Conservation (phyloP, 2,888 invertebrate species). For the Drosophila putrida region DNA sequence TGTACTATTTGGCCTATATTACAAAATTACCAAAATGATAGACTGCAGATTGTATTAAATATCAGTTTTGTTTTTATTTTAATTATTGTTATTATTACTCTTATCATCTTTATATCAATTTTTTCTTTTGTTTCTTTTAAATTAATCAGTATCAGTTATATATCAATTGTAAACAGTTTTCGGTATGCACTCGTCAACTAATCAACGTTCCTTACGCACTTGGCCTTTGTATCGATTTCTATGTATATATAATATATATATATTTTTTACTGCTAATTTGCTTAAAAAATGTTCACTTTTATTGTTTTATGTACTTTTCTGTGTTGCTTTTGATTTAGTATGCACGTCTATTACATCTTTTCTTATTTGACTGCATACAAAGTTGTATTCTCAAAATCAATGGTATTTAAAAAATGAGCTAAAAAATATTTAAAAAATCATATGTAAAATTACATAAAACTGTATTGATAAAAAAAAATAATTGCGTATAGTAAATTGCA, state of each 20-base stretch:
- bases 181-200: conserved; percentile 53
- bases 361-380: conserved; percentile 21
- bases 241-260: conserved; percentile 44
- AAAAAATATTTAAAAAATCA: conserved; percentile 8
- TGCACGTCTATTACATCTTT: conserved; percentile 32
- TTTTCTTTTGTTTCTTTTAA: conserved; percentile 35
- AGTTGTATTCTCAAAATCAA: neutral
- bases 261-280: conserved; percentile 64
- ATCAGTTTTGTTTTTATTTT: conserved; percentile 75
- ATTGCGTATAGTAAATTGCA: conserved; percentile 27
- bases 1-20: conserved; percentile 9
- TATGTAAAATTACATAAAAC: conserved; percentile 19
- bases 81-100: conserved; percentile 75
- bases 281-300: conserved; percentile 70
- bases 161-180: conserved; percentile 73
- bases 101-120: conserved; percentile 37
- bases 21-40: conserved; percentile 48
- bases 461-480: conserved; percentile 15
- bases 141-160: conserved; percentile 49
- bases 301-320: conserved; percentile 47
- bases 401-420: conserved; percentile 1
- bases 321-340: conserved; percentile 43
- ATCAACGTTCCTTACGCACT: conserved; percentile 52
- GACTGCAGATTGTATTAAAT: conserved; percentile 72
- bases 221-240: conserved; percentile 52